Evolutionary conservation across 2,888 invertebrate species (phyloP).

Genomic region (Julus scandinavius): DNA sequence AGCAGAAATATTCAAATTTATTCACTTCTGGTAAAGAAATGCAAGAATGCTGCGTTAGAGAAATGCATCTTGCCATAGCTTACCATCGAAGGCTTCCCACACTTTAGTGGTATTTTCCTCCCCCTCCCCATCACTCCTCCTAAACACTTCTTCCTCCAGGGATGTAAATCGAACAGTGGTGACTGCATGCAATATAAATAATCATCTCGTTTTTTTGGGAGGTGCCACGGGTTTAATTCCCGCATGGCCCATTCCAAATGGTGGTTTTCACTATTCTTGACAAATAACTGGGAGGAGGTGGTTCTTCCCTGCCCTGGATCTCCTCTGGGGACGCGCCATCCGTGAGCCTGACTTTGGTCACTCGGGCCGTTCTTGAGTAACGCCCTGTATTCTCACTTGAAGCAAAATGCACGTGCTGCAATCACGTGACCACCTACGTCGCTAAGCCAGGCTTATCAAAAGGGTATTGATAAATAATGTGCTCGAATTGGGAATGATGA

Average conservation of each 20-base stretch:
- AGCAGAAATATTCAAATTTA: neutral
- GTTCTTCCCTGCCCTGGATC: too few species aligned
- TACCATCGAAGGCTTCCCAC: neutral
- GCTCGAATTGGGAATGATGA: neutral
- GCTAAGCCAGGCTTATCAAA: neutral
- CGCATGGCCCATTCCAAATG: too few species aligned
- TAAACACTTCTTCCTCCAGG: neutral
- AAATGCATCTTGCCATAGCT: neutral
- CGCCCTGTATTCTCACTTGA: too few species aligned
- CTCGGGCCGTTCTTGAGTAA: too few species aligned
- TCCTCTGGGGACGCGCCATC: too few species aligned
- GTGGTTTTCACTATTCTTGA: too few species aligned
- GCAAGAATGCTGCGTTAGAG: neutral
- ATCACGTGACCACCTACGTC: neutral
- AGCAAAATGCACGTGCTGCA: neutral
- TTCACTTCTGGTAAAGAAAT: neutral
- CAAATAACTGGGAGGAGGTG: too few species aligned
- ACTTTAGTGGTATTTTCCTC: neutral
- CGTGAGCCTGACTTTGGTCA: too few species aligned
- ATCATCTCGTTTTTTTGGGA: too few species aligned
- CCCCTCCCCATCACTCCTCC: neutral
- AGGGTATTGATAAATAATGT: neutral
- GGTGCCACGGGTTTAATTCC: too few species aligned
- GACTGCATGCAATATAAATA: too few species aligned
- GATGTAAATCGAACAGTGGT: neutral